Evolutionary conservation across 2,797 vertebrate genomes (phyloP), one percentile per base, ranked within the genome.

Genomic region (Sebastes taczanowskii): DNA sequence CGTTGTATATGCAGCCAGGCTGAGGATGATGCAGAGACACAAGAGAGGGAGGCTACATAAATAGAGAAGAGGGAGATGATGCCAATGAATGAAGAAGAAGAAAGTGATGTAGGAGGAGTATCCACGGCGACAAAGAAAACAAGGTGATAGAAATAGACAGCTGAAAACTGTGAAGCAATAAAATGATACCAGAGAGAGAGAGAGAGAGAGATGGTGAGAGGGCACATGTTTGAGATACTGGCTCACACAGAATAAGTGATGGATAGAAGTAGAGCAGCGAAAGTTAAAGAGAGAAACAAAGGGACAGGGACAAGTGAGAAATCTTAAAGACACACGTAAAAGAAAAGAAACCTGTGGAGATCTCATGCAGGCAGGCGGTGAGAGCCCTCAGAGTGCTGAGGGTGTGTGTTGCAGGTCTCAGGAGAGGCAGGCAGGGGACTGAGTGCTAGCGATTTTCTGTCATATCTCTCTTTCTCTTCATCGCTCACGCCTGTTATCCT

Each of bases 371-470:
- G 76, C 80, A 74, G 83, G 74, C 9, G 25, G 74, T 20, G 62
- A 74, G 77, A 85, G 80, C 66, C 62, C 20, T 52, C 71, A 64
- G 86, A 89, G 80, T 71, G 84, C 87, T 77, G 88, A 80, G 76
- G 71, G 82, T 70, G 88, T 89, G 82, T 85, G 85, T 69, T 87
- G 85, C 80, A 70, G 80, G 85, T 91, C 92, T 90, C 86, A 34
- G 79, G 85, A 87, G 88, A 88, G 78, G 82, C 77, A 75, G 74
- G 74, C 88, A 63, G 72, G 86, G 81, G 87, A 88, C 83, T 81
- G 89, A 91, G 89, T 68, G 82, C 78, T 64, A 93, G 87, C 35
- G 89, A 94, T 94, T 94, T 94, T 90, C 92, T 94, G 94, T 93
- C 93, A 93, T 92, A 74, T 90, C 86, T 90, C 85, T 84, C 69